A percentile compares a stretch with the other conserved stretches of the same genome.
Evolutionary conservation across 2,888 invertebrate species (phyloP).

Genomic region (Apamea sordens): DNA sequence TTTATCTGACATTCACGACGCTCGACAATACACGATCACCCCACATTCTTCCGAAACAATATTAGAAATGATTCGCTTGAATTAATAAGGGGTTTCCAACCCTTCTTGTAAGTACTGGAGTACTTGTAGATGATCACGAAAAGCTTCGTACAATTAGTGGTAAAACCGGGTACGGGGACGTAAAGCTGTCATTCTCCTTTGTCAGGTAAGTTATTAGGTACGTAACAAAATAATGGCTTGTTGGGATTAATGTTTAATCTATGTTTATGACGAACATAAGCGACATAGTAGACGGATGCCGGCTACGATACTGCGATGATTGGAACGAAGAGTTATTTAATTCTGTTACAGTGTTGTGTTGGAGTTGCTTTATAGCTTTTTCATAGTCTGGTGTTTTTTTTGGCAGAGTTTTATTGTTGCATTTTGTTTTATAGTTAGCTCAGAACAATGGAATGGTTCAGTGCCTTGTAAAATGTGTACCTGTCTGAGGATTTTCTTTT

Average conservation of each 20-base stretch:
- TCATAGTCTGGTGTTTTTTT: slow-evolving; percentile 13
- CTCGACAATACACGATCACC: slow-evolving; percentile 33
- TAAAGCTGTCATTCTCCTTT: slow-evolving; percentile 64
- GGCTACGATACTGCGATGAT: slow-evolving; percentile 49
- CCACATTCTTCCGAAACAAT: slow-evolving; percentile 57
- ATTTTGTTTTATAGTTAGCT: slow-evolving; percentile 23
- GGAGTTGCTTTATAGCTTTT: slow-evolving; percentile 44
- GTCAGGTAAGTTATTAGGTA: slow-evolving; percentile 68
- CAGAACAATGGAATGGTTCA: slow-evolving; percentile 28
- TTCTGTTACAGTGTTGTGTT: slow-evolving; percentile 43
- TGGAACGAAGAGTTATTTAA: slow-evolving; percentile 58
- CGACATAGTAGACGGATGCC: slow-evolving; percentile 58
- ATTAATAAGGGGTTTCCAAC: slow-evolving; percentile 51
- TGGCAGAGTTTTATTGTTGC: slow-evolving; percentile 22
- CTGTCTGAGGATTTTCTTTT: slow-evolving; percentile 6
- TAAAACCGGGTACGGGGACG: slow-evolving; percentile 56
- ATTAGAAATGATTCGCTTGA: slow-evolving; percentile 56
- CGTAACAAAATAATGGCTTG: slow-evolving; percentile 66
- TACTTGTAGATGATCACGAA: slow-evolving; percentile 59
- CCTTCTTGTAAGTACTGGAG: slow-evolving; percentile 55
- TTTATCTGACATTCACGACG: slow-evolving; percentile 34
- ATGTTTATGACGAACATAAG: slow-evolving; percentile 67
- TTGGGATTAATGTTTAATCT: slow-evolving; percentile 68
- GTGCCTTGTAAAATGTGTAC: not conserved
- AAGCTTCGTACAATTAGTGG: slow-evolving; percentile 64